A percentile compares a stretch with the other conserved stretches of the same genome.
Conservation (phyloP, 1,140 invertebrate genomes). For the Triops longicaudatus region DNA sequence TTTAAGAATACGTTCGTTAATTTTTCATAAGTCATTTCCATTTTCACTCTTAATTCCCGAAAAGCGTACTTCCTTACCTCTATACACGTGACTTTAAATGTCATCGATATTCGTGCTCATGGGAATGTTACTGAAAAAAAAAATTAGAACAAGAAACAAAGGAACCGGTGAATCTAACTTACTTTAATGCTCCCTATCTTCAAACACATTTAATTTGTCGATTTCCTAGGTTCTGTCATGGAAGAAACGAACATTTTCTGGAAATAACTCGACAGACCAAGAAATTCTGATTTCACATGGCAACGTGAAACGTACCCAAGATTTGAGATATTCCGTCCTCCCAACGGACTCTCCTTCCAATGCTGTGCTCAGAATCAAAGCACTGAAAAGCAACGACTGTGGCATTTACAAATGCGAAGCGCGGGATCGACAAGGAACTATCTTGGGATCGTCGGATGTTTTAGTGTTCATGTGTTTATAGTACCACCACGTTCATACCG, state of each 20-base stretch:
- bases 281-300: neutral
- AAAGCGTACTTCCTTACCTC: too few relatives aligned
- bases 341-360: neutral
- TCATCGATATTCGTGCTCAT: too few relatives aligned
- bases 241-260: neutral
- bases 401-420: slow-evolving; percentile 24
- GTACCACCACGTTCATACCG: neutral
- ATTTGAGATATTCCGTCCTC: neutral
- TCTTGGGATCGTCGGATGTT: slow-evolving; percentile 19
- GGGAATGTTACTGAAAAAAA: too few relatives aligned
- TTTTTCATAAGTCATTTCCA: too few relatives aligned
- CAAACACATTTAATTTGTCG: too few relatives aligned
- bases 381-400: slow-evolving; percentile 20
- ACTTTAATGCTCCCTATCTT: too few relatives aligned
- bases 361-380: slow-evolving; percentile 9
- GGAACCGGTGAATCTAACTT: too few relatives aligned
- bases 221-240: neutral
- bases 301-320: neutral
- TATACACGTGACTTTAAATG: too few relatives aligned
- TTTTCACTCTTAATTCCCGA: too few relatives aligned
- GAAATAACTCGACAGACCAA: neutral
- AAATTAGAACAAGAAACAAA: too few relatives aligned
- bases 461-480: slow-evolving; percentile 20
- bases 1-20: too few relatives aligned
- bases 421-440: neutral